Conservation (phyloP, 2,113 vertebrate species). For the Andinoacara biseriatus region DNA sequence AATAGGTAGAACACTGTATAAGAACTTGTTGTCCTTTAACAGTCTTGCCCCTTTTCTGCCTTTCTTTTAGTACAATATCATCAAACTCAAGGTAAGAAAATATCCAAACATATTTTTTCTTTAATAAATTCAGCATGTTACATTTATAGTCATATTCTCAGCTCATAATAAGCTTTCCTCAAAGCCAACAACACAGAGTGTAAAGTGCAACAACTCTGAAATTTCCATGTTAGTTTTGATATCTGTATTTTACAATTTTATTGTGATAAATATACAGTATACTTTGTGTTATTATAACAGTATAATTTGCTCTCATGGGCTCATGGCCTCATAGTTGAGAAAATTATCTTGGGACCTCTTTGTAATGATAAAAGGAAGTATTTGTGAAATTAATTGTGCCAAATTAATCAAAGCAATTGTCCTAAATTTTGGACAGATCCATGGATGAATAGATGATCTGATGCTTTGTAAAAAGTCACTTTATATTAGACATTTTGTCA, state of each 20-base stretch:
- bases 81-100: slow-evolving; percentile 12
- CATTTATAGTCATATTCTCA: neutral
- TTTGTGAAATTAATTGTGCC: too few relatives aligned
- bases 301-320: too few relatives aligned
- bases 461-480: too few relatives aligned
- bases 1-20: neutral
- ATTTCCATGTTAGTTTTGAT: neutral
- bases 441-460: too few relatives aligned
- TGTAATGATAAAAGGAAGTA: too few relatives aligned
- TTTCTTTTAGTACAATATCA: neutral
- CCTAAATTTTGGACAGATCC: too few relatives aligned
- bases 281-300: neutral
- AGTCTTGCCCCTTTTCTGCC: too few relatives aligned
- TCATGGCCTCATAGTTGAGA: too few relatives aligned
- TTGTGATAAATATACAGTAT: slow-evolving; percentile 50
- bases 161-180: neutral
- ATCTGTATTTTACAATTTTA: neutral
- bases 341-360: too few relatives aligned
- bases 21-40: neutral
- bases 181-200: neutral
- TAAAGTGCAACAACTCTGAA: neutral
- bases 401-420: too few relatives aligned
- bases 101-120: neutral
- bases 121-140: neutral
- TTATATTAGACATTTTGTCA: too few relatives aligned